phyloP scores from a whole-genome alignment of 2,113 vertebrate species.

The Urocitellus parryii region DNA sequence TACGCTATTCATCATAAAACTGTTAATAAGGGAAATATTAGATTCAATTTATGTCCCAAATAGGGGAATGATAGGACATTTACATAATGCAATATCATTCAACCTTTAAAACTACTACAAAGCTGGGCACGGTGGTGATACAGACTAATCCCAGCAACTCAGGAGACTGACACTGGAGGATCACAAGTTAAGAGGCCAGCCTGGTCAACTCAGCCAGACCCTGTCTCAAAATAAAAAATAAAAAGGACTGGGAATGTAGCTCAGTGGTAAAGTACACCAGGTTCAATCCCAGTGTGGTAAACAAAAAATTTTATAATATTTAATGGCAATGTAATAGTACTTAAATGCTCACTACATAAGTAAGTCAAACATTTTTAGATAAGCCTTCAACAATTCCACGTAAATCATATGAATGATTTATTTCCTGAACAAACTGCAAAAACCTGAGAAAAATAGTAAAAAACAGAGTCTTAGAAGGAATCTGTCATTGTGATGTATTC shows the following conservation, averaged over 20 bases:
- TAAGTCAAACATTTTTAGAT: constrained; percentile 15
- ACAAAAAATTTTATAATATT: background rate
- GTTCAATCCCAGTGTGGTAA: no score
- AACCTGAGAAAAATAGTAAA: background rate
- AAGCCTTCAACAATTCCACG: background rate
- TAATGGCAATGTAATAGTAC: constrained; percentile 10
- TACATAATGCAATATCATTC: background rate
- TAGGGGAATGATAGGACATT: background rate
- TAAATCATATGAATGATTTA: background rate
- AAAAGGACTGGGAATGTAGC: no score
- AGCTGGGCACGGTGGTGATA: no score
- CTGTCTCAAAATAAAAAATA: no score
- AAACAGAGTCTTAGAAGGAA: background rate
- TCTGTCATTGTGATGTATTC: background rate
- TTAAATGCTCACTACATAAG: background rate
- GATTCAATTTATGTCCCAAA: constrained; percentile 34
- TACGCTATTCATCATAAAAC: background rate
- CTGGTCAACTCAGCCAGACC: no score
- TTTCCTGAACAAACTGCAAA: background rate
- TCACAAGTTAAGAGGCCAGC: no score
- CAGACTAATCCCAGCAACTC: no score
- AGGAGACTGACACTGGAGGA: no score
- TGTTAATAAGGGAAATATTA: background rate
- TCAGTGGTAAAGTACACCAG: no score
- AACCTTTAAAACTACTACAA: background rate